Evolutionary conservation across 2,113 vertebrate genomes (phyloP).

Genomic region (Protomyctophum bolini): DNA sequence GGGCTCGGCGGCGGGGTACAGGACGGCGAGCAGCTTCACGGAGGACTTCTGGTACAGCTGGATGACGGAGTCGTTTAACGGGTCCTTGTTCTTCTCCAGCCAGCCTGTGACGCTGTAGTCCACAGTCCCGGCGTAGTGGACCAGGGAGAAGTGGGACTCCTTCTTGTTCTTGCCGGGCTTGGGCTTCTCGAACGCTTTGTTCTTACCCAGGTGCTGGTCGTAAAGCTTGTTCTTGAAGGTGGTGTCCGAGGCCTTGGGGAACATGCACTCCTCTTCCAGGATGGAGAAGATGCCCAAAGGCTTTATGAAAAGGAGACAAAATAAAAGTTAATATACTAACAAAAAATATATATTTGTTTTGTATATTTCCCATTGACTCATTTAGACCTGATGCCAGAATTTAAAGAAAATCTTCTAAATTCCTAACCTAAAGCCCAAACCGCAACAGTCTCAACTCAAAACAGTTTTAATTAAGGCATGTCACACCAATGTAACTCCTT

Average conservation of each 20-base stretch:
- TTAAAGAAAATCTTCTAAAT: no score
- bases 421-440: no score
- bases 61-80: conserved; percentile 53
- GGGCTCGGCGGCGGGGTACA: conserved; percentile 27
- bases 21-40: conserved; percentile 40
- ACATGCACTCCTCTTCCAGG: conserved; percentile 80
- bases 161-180: conserved; percentile 48
- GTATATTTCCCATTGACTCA: no score
- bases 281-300: conserved; percentile 64
- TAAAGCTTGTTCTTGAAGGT: conserved; percentile 88
- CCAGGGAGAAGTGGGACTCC: conserved; percentile 34
- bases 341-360: not conserved
- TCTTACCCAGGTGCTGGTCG: conserved; percentile 73
- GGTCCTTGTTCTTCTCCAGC: conserved; percentile 53
- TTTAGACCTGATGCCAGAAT: no score
- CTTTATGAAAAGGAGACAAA: conserved; percentile 37
- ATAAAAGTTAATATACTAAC: no score
- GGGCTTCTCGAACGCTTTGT: conserved; percentile 40
- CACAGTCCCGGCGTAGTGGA: no score
- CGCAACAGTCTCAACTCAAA: no score
- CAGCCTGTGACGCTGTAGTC: conserved; percentile 28
- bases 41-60: conserved; percentile 53
- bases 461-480: no score
- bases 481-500: no score
- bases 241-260: conserved; percentile 80